Base-by-base conservation (phyloP, 1,140 invertebrate species). In the Macrotrachela quadricornifera region DNA sequence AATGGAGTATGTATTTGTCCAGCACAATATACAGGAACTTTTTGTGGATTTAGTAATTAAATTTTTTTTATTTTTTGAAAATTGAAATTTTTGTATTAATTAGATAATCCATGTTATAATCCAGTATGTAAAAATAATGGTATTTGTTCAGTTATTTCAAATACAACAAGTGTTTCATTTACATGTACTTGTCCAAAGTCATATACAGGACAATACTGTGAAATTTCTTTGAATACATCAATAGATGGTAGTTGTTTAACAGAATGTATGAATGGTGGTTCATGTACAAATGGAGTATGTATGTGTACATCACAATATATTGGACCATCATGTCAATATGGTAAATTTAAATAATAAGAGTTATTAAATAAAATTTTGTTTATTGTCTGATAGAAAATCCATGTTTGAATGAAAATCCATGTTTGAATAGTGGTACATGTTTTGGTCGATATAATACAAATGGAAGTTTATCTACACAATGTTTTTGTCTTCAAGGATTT, bases 341-440 rank as follows among this genome's bases (percentile, higher is more conserved):
- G 15, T 42, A 42, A 42, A n/a, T n/a, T n/a, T n/a, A n/a, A n/a
- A n/a, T n/a, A n/a, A n/a, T n/a, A 42, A 30, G 21, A 46, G 58
- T 14, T 18, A 21, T 10, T 60, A 63, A 41, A 55, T 62, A 16
- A 44, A 59, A 43, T 59, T 62, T 38, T 66, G 64, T 57, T 38
- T 10, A 39, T 4, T 30, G 2, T 30, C 8, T 30, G 2, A 4
- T 30, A 30, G 21, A 30, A 8, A 30, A 30, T 30, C 21, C 21
- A 30, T 30, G 21, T 30, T 2, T 8, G 2, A 2, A 30, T 2
- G 42, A 43, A 15, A 54, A 54, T 54, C 53, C 53, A 11, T 54
- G 53, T 40, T 17, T 49, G 15, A 54, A 54, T 43, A 50, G 36
- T 44, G 53, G 53, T 21, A 40, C 30, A 9, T 54, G 53, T 46